Evolutionary conservation across 2,797 vertebrate species (phyloP), one percentile per base, ranked within the genome.

Genomic region (Hemitrygon akajei): DNA sequence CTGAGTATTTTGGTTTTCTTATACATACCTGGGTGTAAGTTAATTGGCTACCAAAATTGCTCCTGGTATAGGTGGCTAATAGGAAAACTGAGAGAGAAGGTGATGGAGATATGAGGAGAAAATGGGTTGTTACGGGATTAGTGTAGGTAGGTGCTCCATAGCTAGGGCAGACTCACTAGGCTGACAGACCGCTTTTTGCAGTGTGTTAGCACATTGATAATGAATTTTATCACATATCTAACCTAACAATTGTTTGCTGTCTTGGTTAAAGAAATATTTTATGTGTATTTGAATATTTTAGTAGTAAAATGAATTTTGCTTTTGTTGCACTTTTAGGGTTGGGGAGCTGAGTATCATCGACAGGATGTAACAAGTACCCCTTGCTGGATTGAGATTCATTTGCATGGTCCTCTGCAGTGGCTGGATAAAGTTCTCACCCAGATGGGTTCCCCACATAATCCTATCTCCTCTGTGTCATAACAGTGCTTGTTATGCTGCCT

Each of bases 281-380:
- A 12, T 9, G 2, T 63, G n/a, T 69, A 11, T 22, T 69, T 66
- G 7, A 9, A 34, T n/a, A 22, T 16, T 89, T 66, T 10, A 58
- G 11, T 34, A 37, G 81, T 58, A 93, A 93, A 94, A 63, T 37
- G 81, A 80, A 1, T 95, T 16, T 3, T 75, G 0, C 0, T n/a
- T 1, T 11, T n/a, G 94, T 94, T 95, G 30, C 94, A 63, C 94
- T 97, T 96, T 14, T 95, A 99, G 99, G 99, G 99, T 6, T 99
- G 99, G 99, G 98, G 99, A 96, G 98, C 99, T n/a, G 99, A 99
- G 93, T 99, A 99, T 96, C 99, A 99, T 95, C 98, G 99, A 80
- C 99, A 99, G 96, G 98, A 99, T 95, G 98, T 99, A 93, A 99
- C 99, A 1, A 99, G 99, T 97, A 99, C 99, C 95, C 98, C 99